phyloP scores from a whole-genome alignment of 2,113 vertebrate genomes.

The Stercorarius parasiticus region DNA sequence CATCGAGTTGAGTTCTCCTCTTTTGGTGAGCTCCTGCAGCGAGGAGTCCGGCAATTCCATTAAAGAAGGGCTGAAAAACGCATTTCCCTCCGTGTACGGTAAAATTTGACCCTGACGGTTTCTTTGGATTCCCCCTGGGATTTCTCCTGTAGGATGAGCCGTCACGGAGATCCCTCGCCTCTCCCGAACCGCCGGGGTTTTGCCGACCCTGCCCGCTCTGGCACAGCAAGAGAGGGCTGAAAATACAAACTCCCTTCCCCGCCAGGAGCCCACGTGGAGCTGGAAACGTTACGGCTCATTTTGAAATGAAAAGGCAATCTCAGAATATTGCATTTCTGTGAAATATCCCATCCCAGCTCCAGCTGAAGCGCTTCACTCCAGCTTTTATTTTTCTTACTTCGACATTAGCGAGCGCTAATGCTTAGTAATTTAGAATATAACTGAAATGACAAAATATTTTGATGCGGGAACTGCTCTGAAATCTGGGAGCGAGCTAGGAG shows the following conservation, averaged over 20 bases:
- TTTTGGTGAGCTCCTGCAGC: background rate
- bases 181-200: fast-evolving
- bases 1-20: fast-evolving
- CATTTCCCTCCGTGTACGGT: fast-evolving
- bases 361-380: background rate
- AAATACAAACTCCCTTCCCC: background rate
- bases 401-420: conserved; percentile 12
- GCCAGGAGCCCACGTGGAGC: background rate
- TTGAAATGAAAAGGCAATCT: conserved; percentile 48
- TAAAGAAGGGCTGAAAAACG: background rate
- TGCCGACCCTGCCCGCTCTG: fast-evolving
- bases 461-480: background rate
- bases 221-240: background rate
- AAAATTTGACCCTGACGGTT: background rate
- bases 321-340: conserved; percentile 19
- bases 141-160: background rate
- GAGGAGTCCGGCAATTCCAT: fast-evolving
- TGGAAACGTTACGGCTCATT: conserved; percentile 22
- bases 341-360: background rate
- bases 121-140: background rate
- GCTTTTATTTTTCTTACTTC: conserved; percentile 13
- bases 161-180: background rate
- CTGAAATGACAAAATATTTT: background rate
- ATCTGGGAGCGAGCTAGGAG: background rate
- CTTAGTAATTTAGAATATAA: background rate